phyloP scores from a whole-genome alignment of 2,797 vertebrate species.

The Enteromius anoplus region DNA sequence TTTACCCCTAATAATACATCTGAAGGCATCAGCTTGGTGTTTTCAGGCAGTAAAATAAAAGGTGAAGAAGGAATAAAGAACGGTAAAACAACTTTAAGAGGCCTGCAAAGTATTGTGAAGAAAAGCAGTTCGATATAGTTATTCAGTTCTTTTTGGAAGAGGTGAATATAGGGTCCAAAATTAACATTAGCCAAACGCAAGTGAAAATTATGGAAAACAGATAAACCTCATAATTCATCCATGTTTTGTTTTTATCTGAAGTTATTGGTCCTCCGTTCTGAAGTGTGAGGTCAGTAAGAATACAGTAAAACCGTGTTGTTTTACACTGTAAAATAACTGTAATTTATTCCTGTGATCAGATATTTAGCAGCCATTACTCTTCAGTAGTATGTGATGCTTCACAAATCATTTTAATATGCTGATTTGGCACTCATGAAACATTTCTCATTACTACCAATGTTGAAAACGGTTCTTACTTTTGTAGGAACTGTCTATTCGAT shows the following conservation, averaged over 20 bases:
- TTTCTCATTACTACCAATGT: neutral
- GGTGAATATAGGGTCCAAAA: neutral
- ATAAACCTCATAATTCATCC: neutral
- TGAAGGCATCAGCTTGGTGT: constrained; percentile 78
- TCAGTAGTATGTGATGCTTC: neutral
- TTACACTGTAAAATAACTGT: neutral
- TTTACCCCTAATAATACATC: constrained; percentile 60
- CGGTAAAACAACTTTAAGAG: constrained; percentile 44
- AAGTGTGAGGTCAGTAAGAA: neutral
- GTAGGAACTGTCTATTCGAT: neutral
- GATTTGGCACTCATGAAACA: neutral
- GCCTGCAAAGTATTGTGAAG: constrained; percentile 30
- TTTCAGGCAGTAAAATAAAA: constrained; percentile 67
- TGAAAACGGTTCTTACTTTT: neutral
- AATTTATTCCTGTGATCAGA: neutral
- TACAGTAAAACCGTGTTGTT: neutral
- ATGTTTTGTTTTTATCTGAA: neutral
- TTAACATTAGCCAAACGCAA: neutral
- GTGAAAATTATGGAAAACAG: neutral
- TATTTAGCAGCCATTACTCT: neutral
- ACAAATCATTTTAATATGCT: neutral
- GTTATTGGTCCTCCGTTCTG: neutral
- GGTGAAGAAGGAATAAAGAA: constrained; percentile 47
- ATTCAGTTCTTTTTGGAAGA: neutral
- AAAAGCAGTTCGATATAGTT: neutral